Percentiles rank a stretch among this genome's conserved stretches.
These are phyloP conservation scores for Periophthalmus modestus DNA, from an alignment of 2,113 vertebrate species.

Conservation along the genomic window DNA sequence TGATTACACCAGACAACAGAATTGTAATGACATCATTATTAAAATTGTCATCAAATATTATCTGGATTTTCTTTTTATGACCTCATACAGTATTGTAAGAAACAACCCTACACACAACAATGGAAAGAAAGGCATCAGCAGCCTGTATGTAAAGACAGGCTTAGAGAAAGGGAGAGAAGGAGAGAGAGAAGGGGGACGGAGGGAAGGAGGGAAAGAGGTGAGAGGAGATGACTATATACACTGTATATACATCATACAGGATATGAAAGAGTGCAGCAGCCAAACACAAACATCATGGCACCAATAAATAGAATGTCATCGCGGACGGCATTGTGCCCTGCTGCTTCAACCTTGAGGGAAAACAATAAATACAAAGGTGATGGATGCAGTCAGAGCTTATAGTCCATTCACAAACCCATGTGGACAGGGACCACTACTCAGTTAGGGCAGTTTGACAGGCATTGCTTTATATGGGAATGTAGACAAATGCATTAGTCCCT, in stretches of 20 bases:
- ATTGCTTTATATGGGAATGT: slow-evolving; percentile 51
- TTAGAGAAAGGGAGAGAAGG: not conserved
- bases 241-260: slow-evolving; percentile 76
- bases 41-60: slow-evolving; percentile 1
- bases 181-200: slow-evolving; percentile 14
- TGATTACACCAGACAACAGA: not conserved
- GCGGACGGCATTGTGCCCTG: slow-evolving; percentile 46
- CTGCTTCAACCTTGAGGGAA: slow-evolving; percentile 26
- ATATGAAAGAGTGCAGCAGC: slow-evolving; percentile 61
- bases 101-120: slow-evolving; percentile 50
- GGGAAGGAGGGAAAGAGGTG: slow-evolving; percentile 5
- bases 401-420: slow-evolving; percentile 7
- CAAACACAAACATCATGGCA: slow-evolving; percentile 58
- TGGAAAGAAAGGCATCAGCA: slow-evolving; percentile 71
- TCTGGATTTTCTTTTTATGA: not conserved
- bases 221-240: slow-evolving; percentile 71
- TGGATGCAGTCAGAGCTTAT: slow-evolving; percentile 34
- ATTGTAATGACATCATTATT: not conserved
- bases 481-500: slow-evolving; percentile 29
- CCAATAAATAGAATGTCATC: slow-evolving; percentile 66
- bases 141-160: slow-evolving; percentile 43
- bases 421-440: not conserved
- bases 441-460: slow-evolving; percentile 18
- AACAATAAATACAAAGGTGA: slow-evolving; percentile 35
- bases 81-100: slow-evolving; percentile 1